A percentile compares a stretch with the other conserved stretches of the same genome.
Evolutionary conservation across 2,113 vertebrate genomes (phyloP).

Genomic region (Charina bottae): DNA sequence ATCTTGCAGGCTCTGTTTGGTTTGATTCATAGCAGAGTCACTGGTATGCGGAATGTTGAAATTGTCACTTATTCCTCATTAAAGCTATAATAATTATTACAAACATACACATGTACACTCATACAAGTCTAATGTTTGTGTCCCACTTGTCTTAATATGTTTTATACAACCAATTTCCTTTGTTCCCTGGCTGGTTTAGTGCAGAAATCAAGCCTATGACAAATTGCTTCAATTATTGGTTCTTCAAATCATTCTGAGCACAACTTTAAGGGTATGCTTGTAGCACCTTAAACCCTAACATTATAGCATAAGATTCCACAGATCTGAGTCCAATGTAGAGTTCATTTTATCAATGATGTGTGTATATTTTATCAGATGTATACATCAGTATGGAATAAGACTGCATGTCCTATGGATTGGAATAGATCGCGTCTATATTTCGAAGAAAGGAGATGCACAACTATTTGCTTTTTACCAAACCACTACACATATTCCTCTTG

Average conservation of each 20-base stretch:
- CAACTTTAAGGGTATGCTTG: neutral
- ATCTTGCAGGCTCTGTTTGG: neutral
- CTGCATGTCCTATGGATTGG: neutral
- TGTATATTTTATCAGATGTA: neutral
- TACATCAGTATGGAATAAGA: neutral
- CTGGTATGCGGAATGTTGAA: neutral
- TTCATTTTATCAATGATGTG: neutral
- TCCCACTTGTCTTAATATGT: neutral
- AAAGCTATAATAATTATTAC: neutral
- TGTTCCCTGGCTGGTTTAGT: neutral
- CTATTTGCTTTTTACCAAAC: neutral
- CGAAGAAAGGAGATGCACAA: neutral
- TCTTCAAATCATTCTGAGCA: neutral
- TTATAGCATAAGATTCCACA: neutral
- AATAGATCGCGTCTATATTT: neutral
- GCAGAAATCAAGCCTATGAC: neutral
- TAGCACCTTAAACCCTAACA: neutral
- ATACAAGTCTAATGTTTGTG: neutral
- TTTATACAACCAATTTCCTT: neutral
- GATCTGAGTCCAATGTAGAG: neutral
- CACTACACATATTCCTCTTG: neutral
- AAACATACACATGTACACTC: neutral
- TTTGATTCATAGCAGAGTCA: neutral
- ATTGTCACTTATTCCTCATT: accelerated
- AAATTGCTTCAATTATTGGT: neutral